Evolutionary conservation across 1,140 invertebrate genomes (phyloP).

Genomic region (Wasmannia auropunctata): DNA sequence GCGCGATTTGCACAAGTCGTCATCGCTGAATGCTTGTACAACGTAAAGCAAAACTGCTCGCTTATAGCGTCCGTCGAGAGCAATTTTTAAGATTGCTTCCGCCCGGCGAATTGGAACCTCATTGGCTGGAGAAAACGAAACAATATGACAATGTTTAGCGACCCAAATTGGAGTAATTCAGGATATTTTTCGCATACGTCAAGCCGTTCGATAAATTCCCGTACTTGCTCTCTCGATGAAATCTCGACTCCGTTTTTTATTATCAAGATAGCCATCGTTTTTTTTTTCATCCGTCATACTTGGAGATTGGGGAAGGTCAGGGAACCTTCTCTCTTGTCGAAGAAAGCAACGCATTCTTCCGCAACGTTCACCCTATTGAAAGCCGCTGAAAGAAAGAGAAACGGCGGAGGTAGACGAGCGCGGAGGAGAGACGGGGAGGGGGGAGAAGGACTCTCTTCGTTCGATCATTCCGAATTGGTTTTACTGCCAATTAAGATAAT

Average conservation of each 20-base stretch:
- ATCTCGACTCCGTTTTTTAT: not conserved
- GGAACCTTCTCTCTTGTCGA: conserved; percentile 1
- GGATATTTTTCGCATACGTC: not conserved
- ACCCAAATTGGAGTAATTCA: not conserved
- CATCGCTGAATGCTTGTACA: conserved; percentile 67
- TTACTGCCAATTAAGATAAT: conserved; percentile 82
- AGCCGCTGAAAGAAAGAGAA: conserved; percentile 61
- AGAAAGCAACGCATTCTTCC: conserved; percentile 69
- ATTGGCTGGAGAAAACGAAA: conserved; percentile 47
- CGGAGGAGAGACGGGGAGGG: conserved; percentile 55
- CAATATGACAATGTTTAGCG: conserved; percentile 31
- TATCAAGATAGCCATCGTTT: not conserved
- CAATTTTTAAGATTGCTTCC: conserved; percentile 79
- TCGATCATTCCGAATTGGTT: conserved; percentile 71
- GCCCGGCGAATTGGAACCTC: conserved; percentile 38
- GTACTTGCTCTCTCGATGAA: not conserved
- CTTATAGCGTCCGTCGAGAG: conserved; percentile 64
- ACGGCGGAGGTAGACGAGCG: conserved; percentile 37
- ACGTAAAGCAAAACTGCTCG: conserved; percentile 62
- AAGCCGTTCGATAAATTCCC: not conserved
- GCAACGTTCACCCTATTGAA: conserved; percentile 59
- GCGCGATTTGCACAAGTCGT: conserved; percentile 59
- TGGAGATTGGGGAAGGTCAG: conserved; percentile 16
- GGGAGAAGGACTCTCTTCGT: conserved; percentile 58
- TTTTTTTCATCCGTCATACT: conserved; percentile 7